Base-by-base conservation (phyloP, 2,888 invertebrate genomes). In the Epinotia brunnichana region DNA sequence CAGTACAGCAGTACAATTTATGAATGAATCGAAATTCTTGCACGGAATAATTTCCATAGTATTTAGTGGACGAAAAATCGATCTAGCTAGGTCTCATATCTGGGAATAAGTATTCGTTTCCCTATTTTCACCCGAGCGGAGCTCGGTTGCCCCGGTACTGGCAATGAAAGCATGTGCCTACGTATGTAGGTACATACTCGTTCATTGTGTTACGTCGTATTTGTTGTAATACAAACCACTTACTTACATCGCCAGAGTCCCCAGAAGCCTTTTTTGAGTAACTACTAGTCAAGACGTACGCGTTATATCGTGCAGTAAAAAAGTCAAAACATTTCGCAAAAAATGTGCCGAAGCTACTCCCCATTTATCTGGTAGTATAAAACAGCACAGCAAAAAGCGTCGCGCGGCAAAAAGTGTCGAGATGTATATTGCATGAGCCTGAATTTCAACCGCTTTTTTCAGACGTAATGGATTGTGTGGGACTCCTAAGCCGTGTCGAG, bases 381-480 rank as follows among this genome's bases (percentile, higher is more conserved):
- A 90, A 86, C 83, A 81, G 79, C 79, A 77, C 41, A 77, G 82
- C 86, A 89, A 90, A 89, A 90, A 89, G n/a, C 85, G 77, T 74
- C 77, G 79, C 79, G 76, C 67, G 66, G 44, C 73, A 68, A 68
- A 69, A 69, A 73, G 79, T 80, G 80, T 82, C 82, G 77, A 79
- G 82, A 92, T 92, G 92, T 91, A 89, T 92, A 92, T 92, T 92
- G 91, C 89, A 92, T 92, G 92, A 92, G 93, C 82, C 90, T 90
- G 90, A 90, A 90, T 91, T 90, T 90, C 90, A 90, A 90, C 89
- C 88, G 86, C 84, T 90, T 87, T 89, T n/a, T 90, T 87, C 87
- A 87, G 89, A 87, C 85, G 87, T 91, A 92, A 92, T 92, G 92
- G 91, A 92, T 90, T 88, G 87, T 83, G 81, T 82, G 56, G 60